Conservation (phyloP, 2,888 invertebrate species). For the Melikaiella ostensackeni region DNA sequence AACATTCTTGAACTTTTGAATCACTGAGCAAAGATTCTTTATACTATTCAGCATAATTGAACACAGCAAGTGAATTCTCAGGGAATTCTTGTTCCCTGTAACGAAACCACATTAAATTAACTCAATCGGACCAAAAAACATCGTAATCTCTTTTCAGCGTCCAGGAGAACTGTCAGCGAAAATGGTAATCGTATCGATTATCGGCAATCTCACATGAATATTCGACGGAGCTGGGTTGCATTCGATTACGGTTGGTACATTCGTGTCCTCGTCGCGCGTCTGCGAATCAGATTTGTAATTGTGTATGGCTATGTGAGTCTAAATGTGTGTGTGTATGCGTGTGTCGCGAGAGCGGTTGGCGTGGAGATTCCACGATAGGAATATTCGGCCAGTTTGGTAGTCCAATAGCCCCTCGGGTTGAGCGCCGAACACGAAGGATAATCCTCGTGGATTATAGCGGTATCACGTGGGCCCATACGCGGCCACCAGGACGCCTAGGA, state of each 20-base stretch:
- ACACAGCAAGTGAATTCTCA: conserved; percentile 21
- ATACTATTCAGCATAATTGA: conserved; percentile 18
- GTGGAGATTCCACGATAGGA: conserved; percentile 53
- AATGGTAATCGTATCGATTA: conserved; percentile 40
- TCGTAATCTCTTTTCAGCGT: conserved; percentile 38
- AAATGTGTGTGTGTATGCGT: not conserved
- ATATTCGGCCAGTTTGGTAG: conserved; percentile 68
- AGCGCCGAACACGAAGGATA: conserved; percentile 72
- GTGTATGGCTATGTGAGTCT: not conserved
- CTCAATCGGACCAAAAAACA: conserved; percentile 32
- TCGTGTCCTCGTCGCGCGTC: conserved; percentile 29
- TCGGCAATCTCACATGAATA: conserved; percentile 39
- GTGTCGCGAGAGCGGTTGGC: conserved; percentile 31
- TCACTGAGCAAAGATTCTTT: not conserved
- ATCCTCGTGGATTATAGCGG: conserved; percentile 77
- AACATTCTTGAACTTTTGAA: no score
- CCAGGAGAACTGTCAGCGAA: conserved; percentile 39
- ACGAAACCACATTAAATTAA: conserved; percentile 30
- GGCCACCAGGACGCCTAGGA: conserved; percentile 67
- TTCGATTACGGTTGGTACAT: conserved; percentile 38
- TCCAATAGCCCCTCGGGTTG: conserved; percentile 56
- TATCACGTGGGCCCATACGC: conserved; percentile 77
- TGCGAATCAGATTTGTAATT: not conserved
- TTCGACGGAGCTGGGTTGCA: conserved; percentile 38
- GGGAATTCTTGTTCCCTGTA: conserved; percentile 21